Conservation (phyloP, 2,797 vertebrate species). For the Clarias fuscus region DNA sequence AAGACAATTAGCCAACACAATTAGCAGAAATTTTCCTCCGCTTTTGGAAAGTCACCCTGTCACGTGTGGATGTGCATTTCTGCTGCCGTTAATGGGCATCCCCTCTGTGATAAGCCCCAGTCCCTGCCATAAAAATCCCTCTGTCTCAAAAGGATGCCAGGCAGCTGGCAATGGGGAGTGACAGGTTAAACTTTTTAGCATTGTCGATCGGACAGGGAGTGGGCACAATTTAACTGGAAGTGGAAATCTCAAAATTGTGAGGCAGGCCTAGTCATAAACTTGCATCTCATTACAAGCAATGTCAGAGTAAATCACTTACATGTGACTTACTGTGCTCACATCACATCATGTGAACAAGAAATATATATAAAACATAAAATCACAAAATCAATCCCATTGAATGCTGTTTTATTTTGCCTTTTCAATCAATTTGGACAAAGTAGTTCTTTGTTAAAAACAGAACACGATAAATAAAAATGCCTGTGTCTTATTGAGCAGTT, state of each 20-base stretch:
- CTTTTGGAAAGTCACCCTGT: slow-evolving; percentile 14
- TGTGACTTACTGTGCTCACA: slow-evolving; percentile 44
- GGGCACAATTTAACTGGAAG: slow-evolving; percentile 73
- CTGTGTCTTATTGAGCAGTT: slow-evolving; percentile 58
- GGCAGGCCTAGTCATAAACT: slow-evolving; percentile 55
- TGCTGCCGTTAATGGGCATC: slow-evolving; percentile 10
- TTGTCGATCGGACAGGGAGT: slow-evolving; percentile 62
- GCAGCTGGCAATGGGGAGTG: slow-evolving; percentile 64
- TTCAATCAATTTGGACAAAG: slow-evolving; percentile 20
- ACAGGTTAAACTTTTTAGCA: slow-evolving; percentile 54
- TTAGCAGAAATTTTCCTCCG: slow-evolving; percentile 65
- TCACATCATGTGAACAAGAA: background rate
- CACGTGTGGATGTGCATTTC: background rate
- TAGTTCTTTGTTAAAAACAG: slow-evolving; percentile 57
- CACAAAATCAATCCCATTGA: slow-evolving; percentile 19
- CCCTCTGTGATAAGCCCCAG: slow-evolving; percentile 17
- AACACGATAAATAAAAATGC: slow-evolving; percentile 59
- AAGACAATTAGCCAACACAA: slow-evolving; percentile 49
- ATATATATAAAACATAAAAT: background rate
- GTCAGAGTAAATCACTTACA: slow-evolving; percentile 54
- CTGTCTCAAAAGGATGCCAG: slow-evolving; percentile 59
- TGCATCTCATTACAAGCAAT: slow-evolving; percentile 69
- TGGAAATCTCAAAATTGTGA: slow-evolving; percentile 64
- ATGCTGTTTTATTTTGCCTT: background rate
- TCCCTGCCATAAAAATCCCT: slow-evolving; percentile 41